Evolutionary conservation across 2,888 invertebrate genomes (phyloP).

Genomic region (Perizoma flavofasciatum): DNA sequence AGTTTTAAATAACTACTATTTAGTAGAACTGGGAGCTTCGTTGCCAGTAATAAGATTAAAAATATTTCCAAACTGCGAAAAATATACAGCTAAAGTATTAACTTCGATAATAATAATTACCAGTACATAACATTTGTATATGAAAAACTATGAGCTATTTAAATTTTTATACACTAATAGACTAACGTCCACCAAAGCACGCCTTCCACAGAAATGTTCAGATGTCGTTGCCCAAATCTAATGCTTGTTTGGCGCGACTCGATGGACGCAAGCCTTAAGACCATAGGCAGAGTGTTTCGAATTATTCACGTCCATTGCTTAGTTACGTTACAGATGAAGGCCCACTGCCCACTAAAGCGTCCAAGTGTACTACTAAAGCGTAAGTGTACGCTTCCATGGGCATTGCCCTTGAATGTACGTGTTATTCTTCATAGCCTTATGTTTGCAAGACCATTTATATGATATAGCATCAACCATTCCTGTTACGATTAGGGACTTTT

Average conservation of each 20-base stretch:
- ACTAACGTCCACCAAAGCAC: neutral
- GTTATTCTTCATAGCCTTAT: no score
- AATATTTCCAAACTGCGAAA: slow-evolving; percentile 11
- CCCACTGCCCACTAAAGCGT: no score
- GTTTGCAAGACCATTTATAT: no score
- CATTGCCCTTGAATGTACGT: no score
- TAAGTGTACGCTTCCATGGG: no score
- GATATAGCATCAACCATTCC: no score
- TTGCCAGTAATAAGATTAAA: slow-evolving; percentile 16
- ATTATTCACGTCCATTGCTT: neutral
- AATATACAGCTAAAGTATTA: slow-evolving; percentile 12
- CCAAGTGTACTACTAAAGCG: no score
- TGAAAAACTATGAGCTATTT: slow-evolving; percentile 22
- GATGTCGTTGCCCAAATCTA: no score
- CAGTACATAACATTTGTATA: slow-evolving; percentile 30
- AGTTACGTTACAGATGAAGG: no score
- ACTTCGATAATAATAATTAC: slow-evolving; percentile 12
- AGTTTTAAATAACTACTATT: slow-evolving; percentile 15
- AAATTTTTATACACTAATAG: slow-evolving; percentile 6
- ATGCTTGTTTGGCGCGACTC: neutral
- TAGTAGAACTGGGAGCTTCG: slow-evolving; percentile 13
- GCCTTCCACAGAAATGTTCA: no score
- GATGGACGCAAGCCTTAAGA: neutral
- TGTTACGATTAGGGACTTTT: no score
- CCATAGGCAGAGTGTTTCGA: neutral